A percentile compares a stretch with the other conserved stretches of the same genome.
phyloP scores from a whole-genome alignment of 2,888 invertebrate genomes.

The Bursaphelenchus okinawaensis region DNA sequence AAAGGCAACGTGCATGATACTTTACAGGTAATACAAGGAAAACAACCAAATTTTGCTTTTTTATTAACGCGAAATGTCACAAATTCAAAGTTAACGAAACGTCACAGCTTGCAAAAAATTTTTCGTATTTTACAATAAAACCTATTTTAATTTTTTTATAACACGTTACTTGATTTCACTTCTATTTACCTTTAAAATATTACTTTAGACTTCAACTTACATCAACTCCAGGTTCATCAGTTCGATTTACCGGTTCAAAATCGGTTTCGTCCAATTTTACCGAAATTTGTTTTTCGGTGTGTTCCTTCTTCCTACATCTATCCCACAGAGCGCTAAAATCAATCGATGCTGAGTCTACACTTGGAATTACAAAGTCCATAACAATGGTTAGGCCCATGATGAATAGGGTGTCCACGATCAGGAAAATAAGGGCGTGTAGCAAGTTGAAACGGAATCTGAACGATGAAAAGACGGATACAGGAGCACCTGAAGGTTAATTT shows the following conservation, averaged over 20 bases:
- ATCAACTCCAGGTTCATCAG: not conserved
- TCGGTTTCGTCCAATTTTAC: not conserved
- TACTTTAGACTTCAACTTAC: not conserved
- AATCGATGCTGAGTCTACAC: too few relatives aligned
- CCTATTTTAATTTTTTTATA: not conserved
- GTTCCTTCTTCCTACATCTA: not conserved
- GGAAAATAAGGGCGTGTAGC: not conserved
- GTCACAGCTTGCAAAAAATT: not conserved
- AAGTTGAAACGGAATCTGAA: not conserved
- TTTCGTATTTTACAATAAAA: not conserved
- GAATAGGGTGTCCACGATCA: conserved; percentile 12
- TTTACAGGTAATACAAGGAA: too few relatives aligned
- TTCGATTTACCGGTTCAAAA: not conserved
- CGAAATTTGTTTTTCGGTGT: not conserved
- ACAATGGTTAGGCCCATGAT: conserved; percentile 71
- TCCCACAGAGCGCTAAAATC: not conserved
- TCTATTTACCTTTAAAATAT: not conserved
- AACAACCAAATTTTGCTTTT: too few relatives aligned
- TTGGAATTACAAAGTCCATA: conserved; percentile 66
- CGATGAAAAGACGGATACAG: not conserved
- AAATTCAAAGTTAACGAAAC: too few relatives aligned
- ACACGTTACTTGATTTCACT: not conserved
- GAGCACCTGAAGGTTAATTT: not conserved
- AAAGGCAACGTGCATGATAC: too few relatives aligned
- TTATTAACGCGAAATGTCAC: too few relatives aligned